A percentile compares a stretch with the other conserved stretches of the same genome.
Evolutionary conservation across 2,113 vertebrate species (phyloP).

Genomic region (Alligator sinensis): DNA sequence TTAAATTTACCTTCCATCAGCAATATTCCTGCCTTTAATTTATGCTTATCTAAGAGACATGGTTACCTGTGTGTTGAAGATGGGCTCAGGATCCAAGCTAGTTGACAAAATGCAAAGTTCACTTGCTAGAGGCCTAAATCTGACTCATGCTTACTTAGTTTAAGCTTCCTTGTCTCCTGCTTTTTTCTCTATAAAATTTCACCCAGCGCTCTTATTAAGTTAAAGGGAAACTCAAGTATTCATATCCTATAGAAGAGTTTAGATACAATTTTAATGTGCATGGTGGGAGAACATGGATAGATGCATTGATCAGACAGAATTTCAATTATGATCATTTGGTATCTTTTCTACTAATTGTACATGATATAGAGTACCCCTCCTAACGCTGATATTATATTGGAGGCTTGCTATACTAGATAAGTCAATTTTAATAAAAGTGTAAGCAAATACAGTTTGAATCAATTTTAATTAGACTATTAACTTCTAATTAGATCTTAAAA

Average conservation of each 20-base stretch:
- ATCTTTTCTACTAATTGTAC: not conserved
- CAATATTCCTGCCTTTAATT: accelerated
- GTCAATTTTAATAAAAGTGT: not conserved
- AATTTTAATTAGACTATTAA: constrained; percentile 19
- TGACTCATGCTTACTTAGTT: not conserved
- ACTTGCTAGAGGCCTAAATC: not conserved
- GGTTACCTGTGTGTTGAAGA: not conserved
- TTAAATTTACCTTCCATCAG: not conserved
- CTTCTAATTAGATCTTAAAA: constrained; percentile 7
- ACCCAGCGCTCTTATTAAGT: not conserved
- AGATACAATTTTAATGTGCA: not conserved
- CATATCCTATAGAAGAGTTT: not conserved
- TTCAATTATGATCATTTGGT: not conserved
- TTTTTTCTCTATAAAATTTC: not conserved
- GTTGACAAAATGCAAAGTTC: not conserved
- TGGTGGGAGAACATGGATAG: too few species aligned
- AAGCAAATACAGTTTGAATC: not conserved
- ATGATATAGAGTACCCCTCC: not conserved
- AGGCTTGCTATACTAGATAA: not conserved
- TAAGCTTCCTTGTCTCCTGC: not conserved
- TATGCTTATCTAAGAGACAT: not conserved
- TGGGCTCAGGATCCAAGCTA: not conserved
- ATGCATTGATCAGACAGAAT: not conserved
- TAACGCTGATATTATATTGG: not conserved
- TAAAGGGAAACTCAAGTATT: not conserved